Percentiles rank a stretch among this genome's conserved stretches.
Evolutionary conservation across 2,888 invertebrate genomes (phyloP).

Genomic region (Drosophila setosimentum): DNA sequence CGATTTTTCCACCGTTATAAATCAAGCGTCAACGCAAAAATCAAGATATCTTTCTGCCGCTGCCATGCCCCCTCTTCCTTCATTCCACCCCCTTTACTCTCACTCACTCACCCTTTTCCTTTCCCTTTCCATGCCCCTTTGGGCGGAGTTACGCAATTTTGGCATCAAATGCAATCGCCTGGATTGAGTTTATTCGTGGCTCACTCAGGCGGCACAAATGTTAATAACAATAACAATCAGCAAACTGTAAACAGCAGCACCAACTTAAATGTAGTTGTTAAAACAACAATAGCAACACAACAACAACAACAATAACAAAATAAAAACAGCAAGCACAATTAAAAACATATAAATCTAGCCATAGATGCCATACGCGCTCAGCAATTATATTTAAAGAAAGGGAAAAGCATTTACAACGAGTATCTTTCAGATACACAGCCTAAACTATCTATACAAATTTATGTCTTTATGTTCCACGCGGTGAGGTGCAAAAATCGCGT

Average conservation of each 20-base stretch:
- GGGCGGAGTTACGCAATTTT: conserved; percentile 56
- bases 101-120: background rate
- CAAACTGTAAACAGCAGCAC: conserved; percentile 33
- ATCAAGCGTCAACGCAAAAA: conserved; percentile 73
- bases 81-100: too few species aligned
- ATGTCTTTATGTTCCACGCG: background rate
- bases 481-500: conserved; percentile 46
- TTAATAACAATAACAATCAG: conserved; percentile 53
- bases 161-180: conserved; percentile 50
- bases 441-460: conserved; percentile 28
- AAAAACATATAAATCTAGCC: conserved; percentile 52
- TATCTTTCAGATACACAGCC: conserved; percentile 23
- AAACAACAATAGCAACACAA: conserved; percentile 9
- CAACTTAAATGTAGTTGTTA: conserved; percentile 22
- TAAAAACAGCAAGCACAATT: conserved; percentile 40
- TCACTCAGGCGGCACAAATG: conserved; percentile 56
- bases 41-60: conserved; percentile 52
- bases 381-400: conserved; percentile 14
- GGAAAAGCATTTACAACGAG: conserved; percentile 4
- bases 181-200: conserved; percentile 38
- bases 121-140: conserved; percentile 10
- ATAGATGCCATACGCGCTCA: conserved; percentile 22
- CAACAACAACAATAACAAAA: conserved; percentile 18
- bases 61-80: background rate
- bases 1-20: conserved; percentile 74